Evolutionary conservation across 2,113 vertebrate genomes (phyloP).

Genomic region (Vicugna pacos): DNA sequence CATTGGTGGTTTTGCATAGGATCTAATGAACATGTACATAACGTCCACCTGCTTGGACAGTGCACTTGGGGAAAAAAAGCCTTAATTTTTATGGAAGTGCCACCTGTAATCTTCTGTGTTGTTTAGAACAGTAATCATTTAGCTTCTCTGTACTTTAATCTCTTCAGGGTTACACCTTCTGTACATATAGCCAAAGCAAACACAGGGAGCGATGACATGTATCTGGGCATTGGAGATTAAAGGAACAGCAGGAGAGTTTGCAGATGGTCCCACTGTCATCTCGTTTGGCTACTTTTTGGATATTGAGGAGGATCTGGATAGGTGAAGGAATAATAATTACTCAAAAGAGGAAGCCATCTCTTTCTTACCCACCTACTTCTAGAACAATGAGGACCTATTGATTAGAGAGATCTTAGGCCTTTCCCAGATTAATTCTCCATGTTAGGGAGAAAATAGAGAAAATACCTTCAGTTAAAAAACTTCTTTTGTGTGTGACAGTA

Average conservation of each 20-base stretch:
- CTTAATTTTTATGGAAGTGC: background rate
- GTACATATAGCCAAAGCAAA: background rate
- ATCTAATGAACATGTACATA: background rate
- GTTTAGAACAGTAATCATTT: background rate
- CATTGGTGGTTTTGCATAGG: background rate
- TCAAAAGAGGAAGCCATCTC: background rate
- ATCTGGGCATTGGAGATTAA: background rate
- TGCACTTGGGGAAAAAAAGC: background rate
- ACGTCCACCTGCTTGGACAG: background rate
- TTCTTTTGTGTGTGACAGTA: background rate
- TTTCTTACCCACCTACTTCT: background rate
- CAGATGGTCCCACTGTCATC: background rate
- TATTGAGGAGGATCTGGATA: background rate
- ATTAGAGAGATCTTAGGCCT: background rate
- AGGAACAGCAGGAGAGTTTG: background rate
- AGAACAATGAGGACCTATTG: background rate
- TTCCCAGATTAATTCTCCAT: background rate
- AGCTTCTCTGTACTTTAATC: background rate
- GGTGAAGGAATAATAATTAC: background rate
- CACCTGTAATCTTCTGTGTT: background rate
- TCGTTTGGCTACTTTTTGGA: constrained; percentile 17
- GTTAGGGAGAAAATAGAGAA: background rate
- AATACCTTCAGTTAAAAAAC: background rate
- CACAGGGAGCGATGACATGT: background rate
- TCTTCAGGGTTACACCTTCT: background rate